phyloP scores from a whole-genome alignment of 92 coral and sea anemone species.

The Heteractis magnifica region DNA sequence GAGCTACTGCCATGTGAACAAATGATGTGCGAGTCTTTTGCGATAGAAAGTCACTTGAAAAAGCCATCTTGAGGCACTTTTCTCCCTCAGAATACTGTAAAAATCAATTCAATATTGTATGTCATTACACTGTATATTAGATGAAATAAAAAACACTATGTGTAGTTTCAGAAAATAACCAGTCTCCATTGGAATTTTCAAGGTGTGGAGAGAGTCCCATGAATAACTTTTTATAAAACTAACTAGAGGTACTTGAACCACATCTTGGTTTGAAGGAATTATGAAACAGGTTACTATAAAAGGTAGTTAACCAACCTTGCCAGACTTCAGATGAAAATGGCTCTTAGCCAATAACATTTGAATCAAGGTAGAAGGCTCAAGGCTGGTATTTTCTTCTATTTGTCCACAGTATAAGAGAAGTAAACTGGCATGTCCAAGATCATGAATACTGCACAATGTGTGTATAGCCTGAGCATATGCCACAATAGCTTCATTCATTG shows the following conservation, averaged over 20 bases:
- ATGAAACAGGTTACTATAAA: not conserved
- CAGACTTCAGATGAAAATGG: slow-evolving; percentile 55
- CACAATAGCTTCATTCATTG: slow-evolving; percentile 54
- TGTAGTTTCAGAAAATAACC: too few species aligned
- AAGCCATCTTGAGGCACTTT: slow-evolving; percentile 52
- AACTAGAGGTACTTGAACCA: too few species aligned
- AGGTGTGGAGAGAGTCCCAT: too few species aligned
- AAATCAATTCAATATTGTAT: not conserved
- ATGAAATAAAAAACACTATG: too few species aligned
- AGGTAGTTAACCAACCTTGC: slow-evolving; percentile 65
- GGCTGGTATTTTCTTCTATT: slow-evolving; percentile 37
- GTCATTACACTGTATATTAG: not conserved
- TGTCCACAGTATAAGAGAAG: slow-evolving; percentile 51
- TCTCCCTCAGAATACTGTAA: slow-evolving; percentile 81
- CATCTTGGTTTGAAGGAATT: too few species aligned
- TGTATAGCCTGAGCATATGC: slow-evolving; percentile 72
- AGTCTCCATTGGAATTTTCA: too few species aligned
- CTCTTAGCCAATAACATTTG: slow-evolving; percentile 69
- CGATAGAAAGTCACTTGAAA: slow-evolving; percentile 53
- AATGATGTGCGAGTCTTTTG: slow-evolving; percentile 48
- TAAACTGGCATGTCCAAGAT: slow-evolving; percentile 58
- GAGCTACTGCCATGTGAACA: slow-evolving; percentile 59
- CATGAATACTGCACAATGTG: slow-evolving; percentile 66
- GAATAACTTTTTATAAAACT: too few species aligned
- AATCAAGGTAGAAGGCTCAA: slow-evolving; percentile 38